Conservation (phyloP, 2,113 vertebrate species). For the Hippocampus guttulatus region DNA sequence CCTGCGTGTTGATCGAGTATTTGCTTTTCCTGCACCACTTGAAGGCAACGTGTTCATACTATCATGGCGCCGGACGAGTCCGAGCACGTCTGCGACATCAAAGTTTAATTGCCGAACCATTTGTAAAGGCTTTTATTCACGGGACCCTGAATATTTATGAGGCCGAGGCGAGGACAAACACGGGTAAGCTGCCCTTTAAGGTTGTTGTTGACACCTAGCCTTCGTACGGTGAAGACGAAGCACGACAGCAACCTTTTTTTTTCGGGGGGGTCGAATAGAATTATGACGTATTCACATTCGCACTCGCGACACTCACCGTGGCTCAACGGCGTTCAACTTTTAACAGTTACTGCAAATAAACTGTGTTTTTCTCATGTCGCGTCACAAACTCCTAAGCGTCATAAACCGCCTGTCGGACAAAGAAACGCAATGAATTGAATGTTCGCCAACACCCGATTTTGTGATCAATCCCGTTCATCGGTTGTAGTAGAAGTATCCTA, state of each 20-base stretch:
- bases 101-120: conserved; percentile 42
- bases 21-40: conserved; percentile 19
- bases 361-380: neutral
- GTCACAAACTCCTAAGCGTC: neutral
- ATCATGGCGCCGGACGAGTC: conserved; percentile 63
- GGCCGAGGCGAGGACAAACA: neutral
- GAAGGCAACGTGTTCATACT: conserved; percentile 32
- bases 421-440: neutral
- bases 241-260: neutral
- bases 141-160: neutral
- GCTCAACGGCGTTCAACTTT: neutral
- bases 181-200: conserved; percentile 44
- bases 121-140: neutral
- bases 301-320: neutral
- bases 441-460: neutral
- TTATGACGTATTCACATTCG: neutral
- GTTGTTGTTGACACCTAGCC: neutral
- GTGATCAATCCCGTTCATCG: neutral
- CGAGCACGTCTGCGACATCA: conserved; percentile 8
- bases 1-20: neutral
- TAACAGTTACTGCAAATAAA: neutral
- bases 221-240: neutral
- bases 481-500: no score
- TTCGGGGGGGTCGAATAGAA: no score
- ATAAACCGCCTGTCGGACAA: neutral